Base-by-base conservation (phyloP, 2,113 vertebrate species). In the Lanius collurio region DNA sequence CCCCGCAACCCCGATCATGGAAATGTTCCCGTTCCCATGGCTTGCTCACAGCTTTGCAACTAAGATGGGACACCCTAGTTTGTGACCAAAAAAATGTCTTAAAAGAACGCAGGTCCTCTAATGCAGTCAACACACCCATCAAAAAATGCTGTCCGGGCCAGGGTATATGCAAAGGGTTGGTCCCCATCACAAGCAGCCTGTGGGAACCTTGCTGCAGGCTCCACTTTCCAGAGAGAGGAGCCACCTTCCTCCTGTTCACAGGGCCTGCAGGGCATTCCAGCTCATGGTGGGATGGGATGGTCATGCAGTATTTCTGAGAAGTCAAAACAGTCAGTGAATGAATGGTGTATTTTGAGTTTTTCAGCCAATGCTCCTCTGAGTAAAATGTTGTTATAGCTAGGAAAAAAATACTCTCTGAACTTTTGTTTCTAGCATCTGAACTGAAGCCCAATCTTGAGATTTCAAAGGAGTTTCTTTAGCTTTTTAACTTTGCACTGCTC, bases 401-500 rank as follows among this genome's bases (percentile, higher is more conserved):
- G 18, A 42, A 85, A 87, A 89, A 83, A 26, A 33, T 2, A 4
- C 20, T 49, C 55, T 83, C 56, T 27, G 67, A 90, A 80, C 27
- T 83, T 77, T 13, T 60, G 39, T 71, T 80, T 50, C 46, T 47
- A 80, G 22, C 26, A 59, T 67, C 67, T 80, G 93, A 92, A 69
- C 76, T 75, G 68, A 90, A 56, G 18, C n/a, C 35, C 52, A 49
- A 22, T 89, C 83, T 73, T 71, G 76, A 81, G 56, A 81, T 83
- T 83, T 96, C 85, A 95, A 92, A 96, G 60, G 56, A 74, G 5
- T 50, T 95, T 74, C 64, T 89, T 71, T 27, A 60, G 68, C 76
- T 93, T 92, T 96, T 92, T 46, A 93, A 81, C 73, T 86, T 95
- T 46, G n/a, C 44, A 35, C 24, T 42, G 60, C 47, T 93, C 64